These are phyloP conservation scores for Nyleta sp. DNA, from an alignment of 2,888 invertebrate species.

Conservation along the genomic window DNA sequence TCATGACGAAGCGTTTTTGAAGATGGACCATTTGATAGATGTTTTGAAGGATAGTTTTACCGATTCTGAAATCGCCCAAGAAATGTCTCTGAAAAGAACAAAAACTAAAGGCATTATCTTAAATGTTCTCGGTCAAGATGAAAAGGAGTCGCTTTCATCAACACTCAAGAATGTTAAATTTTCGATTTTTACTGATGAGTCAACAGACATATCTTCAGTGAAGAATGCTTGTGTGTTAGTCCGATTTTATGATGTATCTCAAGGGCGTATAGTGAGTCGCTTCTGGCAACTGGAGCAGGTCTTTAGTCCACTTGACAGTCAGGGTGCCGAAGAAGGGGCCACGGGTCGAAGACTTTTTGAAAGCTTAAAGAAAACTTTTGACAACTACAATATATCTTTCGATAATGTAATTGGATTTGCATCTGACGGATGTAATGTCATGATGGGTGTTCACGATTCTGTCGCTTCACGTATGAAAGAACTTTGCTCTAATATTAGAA, in stretches of 20 bases:
- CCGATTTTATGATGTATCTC: constrained; percentile 3
- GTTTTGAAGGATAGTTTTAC: constrained; percentile 70
- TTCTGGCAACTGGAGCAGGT: constrained; percentile 69
- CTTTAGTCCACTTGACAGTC: constrained; percentile 19
- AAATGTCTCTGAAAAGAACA: constrained; percentile 67
- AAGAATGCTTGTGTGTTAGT: constrained; percentile 67
- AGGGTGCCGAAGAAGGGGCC: constrained; percentile 2
- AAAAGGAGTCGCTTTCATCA: constrained; percentile 67
- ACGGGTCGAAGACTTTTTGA: constrained; percentile 15
- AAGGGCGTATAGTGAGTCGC: constrained; percentile 1
- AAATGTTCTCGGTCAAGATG: constrained; percentile 69
- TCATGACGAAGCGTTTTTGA: constrained; percentile 44
- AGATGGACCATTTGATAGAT: constrained; percentile 40
- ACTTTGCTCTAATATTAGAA: constrained; percentile 12
- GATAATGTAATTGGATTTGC: constrained; percentile 71
- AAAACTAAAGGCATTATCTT: constrained; percentile 67
- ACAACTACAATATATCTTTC: constrained; percentile 48
- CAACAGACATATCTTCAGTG: constrained; percentile 67
- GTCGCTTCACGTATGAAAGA: constrained; percentile 66
- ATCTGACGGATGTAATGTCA: constrained; percentile 66
- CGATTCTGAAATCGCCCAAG: constrained; percentile 69
- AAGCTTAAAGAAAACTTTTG: constrained; percentile 32
- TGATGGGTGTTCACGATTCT: constrained; percentile 70
- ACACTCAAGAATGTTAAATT: constrained; percentile 68
- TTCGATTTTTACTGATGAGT: constrained; percentile 70